Percentiles rank a stretch among this genome's conserved stretches.
phyloP scores from a whole-genome alignment of 1,140 invertebrate genomes.

The Oppia nitens region DNA sequence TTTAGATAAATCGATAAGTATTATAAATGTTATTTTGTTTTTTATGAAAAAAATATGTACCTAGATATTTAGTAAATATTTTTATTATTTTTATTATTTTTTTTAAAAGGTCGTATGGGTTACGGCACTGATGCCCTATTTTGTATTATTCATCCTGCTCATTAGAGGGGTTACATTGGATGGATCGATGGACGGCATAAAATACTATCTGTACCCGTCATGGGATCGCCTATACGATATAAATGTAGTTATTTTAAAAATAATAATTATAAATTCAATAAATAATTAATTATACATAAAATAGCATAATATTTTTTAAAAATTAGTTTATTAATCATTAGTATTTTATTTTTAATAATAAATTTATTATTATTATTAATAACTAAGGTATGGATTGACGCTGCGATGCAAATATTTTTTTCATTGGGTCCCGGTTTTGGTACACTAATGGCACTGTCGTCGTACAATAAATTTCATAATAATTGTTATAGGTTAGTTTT shows the following conservation, averaged over 20 bases:
- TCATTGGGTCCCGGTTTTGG: constrained; percentile 39
- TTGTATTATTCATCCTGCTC: constrained; percentile 75
- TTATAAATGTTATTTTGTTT: no score
- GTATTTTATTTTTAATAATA: neutral
- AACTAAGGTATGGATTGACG: constrained; percentile 38
- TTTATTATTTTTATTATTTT: constrained; percentile 1
- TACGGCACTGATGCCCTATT: constrained; percentile 81
- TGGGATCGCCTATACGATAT: constrained; percentile 70
- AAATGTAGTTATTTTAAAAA: constrained; percentile 36
- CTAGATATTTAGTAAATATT: no score
- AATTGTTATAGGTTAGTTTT: constrained; percentile 39
- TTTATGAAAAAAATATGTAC: no score
- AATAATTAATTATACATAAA: no score
- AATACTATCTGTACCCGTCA: constrained; percentile 85
- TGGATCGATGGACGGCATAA: constrained; percentile 71
- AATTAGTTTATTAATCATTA: no score
- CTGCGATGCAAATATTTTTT: constrained; percentile 42
- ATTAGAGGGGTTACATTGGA: constrained; percentile 71
- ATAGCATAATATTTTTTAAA: no score
- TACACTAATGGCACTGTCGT: constrained; percentile 34
- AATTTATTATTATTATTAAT: neutral
- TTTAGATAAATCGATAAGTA: no score
- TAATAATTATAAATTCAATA: no score
- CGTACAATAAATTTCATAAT: constrained; percentile 43
- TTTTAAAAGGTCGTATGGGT: constrained; percentile 73